Percentiles rank a stretch among this genome's conserved stretches.
phyloP scores from a whole-genome alignment of 2,888 invertebrate species.

The Tineola bisselliella region DNA sequence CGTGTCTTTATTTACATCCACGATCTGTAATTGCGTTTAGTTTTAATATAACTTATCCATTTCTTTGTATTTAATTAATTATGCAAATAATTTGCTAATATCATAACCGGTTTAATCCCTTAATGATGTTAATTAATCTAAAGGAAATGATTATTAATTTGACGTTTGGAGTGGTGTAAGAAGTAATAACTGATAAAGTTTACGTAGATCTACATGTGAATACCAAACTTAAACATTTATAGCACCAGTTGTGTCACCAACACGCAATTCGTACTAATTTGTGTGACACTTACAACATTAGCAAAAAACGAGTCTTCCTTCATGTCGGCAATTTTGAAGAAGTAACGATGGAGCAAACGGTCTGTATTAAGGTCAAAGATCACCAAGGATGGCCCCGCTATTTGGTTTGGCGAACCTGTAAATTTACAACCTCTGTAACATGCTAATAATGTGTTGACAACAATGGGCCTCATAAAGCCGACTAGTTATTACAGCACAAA shows the following conservation, averaged over 20 bases:
- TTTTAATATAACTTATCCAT: too few relatives aligned
- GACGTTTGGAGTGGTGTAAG: neutral
- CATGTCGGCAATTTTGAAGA: constrained; percentile 72
- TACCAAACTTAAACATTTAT: neutral
- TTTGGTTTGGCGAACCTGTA: constrained; percentile 57
- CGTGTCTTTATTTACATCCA: constrained; percentile 74
- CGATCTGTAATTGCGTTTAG: constrained; percentile 41
- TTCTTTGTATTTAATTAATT: too few relatives aligned
- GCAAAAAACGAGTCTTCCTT: constrained; percentile 84
- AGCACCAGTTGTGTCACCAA: neutral
- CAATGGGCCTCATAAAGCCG: neutral
- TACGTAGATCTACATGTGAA: neutral
- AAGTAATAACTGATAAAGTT: neutral
- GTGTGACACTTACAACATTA: constrained; percentile 71
- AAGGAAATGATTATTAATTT: neutral
- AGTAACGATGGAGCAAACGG: constrained; percentile 73
- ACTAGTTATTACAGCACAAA: neutral
- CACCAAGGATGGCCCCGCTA: constrained; percentile 71
- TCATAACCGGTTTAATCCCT: neutral
- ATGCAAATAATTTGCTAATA: neutral
- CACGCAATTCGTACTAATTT: neutral
- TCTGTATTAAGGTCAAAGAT: constrained; percentile 82
- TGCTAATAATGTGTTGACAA: neutral
- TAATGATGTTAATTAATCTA: neutral
- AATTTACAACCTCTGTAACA: constrained; percentile 1